These are phyloP conservation scores for Brachyhypopomus occidentalis DNA, from an alignment of 2,113 vertebrate species.

Conservation along the genomic window DNA sequence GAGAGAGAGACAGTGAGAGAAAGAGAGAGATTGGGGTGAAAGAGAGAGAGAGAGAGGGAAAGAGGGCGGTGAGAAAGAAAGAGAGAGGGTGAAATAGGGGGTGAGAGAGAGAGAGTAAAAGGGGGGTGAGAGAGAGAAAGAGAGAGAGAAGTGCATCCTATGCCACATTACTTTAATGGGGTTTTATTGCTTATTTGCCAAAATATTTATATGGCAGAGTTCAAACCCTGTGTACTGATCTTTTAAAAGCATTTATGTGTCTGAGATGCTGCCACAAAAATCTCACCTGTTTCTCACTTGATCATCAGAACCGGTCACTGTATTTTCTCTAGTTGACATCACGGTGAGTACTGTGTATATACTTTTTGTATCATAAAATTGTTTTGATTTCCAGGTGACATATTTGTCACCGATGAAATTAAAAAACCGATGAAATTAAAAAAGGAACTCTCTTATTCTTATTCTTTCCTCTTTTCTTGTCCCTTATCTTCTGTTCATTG, in stretches of 20 bases:
- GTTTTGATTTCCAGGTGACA: constrained; percentile 20
- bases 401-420: constrained; percentile 7
- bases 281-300: background rate
- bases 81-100: no score
- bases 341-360: background rate
- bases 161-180: constrained; percentile 31
- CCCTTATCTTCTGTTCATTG: constrained; percentile 55
- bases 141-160: constrained; percentile 1
- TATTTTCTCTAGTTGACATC: background rate
- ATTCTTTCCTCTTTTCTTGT: constrained; percentile 6
- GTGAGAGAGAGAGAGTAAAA: no score
- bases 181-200: constrained; percentile 19
- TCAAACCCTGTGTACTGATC: background rate
- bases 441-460: background rate
- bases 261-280: constrained; percentile 5
- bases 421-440: background rate
- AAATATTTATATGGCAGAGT: constrained; percentile 25
- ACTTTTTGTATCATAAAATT: constrained; percentile 17
- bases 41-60: background rate
- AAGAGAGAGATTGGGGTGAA: no score
- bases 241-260: constrained; percentile 21
- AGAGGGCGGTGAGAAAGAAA: background rate
- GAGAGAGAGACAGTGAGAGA: background rate
- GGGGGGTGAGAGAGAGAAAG: background rate
- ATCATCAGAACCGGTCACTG: background rate